Base-by-base conservation (phyloP, 2,888 invertebrate genomes). In the Folsomia candida region DNA sequence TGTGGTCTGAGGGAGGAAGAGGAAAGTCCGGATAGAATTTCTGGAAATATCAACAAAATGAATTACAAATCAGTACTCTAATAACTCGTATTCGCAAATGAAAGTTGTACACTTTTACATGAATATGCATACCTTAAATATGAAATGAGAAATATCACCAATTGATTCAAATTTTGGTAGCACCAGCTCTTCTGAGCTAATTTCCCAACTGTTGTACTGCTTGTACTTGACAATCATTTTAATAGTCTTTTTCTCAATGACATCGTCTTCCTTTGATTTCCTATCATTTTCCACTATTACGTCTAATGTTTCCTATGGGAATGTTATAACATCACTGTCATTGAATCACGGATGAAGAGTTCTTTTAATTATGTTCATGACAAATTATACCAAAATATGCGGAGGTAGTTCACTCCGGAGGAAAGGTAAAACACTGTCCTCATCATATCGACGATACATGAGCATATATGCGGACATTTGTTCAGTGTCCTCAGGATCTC, bases 391-490 rank as follows among this genome's bases (percentile, higher is more conserved):
- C 72, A 85, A 86, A 65, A 94, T 89, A 82, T 93, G 91, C 51
- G 86, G 85, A 0, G 94, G 93, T 80, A 94, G 90, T 47, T 90
- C 87, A n/a, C 87, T 87, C 0, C 85, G 84, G 58, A 87, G 86
- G 81, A 90, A 88, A 1, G 88, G 88, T n/a, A 85, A 82, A 71
- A 86, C 85, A 81, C 91, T 91, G 61, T 85, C 84, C 61, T 85
- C 83, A 82, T 90, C 89, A 60, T 89, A 88, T 83, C 91, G 90
- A 62, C 94, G 85, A 82, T 94, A 94, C 91, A 94, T 92, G 69
- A 94, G 85, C 93, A 94, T 94, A 81, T 94, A 94, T 0, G 93
- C 94, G 83, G 93, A 93, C 18, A 87, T 86, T 72, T 87, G 84
- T 22, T 78, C 76, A 78, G 83, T 81, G 22, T 76, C 73, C 2